These are phyloP conservation scores for Paradoxurus hermaphroditus DNA, from an alignment of 2,113 vertebrate species.

Conservation along the genomic window DNA sequence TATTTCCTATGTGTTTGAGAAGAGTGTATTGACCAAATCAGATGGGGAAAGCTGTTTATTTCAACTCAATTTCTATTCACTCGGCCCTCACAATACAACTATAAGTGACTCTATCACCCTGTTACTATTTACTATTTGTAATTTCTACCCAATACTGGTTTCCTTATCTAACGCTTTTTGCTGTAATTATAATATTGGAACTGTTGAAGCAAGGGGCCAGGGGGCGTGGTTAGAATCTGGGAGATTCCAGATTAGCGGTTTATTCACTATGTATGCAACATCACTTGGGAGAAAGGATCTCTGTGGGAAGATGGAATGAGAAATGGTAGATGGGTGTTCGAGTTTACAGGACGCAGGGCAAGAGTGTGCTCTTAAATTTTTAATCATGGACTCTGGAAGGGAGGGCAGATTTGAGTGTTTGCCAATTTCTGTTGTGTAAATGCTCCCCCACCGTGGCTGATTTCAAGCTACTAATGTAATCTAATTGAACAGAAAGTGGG, in stretches of 20 bases:
- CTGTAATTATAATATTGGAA: background rate
- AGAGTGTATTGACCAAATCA: background rate
- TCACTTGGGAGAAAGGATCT: background rate
- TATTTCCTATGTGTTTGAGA: background rate
- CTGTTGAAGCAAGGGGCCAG: background rate
- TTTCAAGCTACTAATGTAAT: background rate
- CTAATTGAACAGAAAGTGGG: background rate
- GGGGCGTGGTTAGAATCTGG: background rate
- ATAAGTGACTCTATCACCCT: background rate
- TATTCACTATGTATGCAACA: background rate
- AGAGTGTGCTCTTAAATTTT: background rate
- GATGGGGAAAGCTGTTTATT: background rate
- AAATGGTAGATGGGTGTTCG: too few relatives aligned
- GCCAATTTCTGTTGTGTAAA: background rate
- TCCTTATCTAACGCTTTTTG: background rate
- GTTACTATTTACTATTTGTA: background rate
- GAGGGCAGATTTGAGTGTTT: background rate
- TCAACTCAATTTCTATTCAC: background rate
- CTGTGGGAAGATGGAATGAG: background rate
- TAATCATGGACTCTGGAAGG: accelerated
- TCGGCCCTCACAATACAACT: background rate
- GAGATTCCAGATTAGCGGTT: background rate
- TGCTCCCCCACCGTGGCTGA: background rate
- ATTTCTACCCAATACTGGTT: background rate
- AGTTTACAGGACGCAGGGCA: too few relatives aligned